These are phyloP conservation scores for Spea hammondii DNA, from an alignment of 2,797 vertebrate genomes.

Conservation along the genomic window DNA sequence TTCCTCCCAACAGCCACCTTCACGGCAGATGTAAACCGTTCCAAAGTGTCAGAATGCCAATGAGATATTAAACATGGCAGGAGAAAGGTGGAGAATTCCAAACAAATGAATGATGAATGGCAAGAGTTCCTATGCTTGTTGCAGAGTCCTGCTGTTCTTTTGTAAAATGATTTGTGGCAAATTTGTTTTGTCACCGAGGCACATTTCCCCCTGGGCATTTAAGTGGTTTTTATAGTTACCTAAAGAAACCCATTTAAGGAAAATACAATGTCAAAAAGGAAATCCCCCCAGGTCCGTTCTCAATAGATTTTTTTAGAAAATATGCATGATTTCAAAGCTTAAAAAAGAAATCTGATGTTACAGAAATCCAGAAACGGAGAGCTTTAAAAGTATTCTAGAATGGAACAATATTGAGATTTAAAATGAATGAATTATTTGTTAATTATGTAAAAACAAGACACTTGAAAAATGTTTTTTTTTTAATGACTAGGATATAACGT, in stretches of 20 bases:
- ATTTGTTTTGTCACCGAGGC: constrained; percentile 98
- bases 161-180: constrained; percentile 99
- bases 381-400: too few species aligned
- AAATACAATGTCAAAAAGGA: constrained; percentile 41
- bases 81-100: constrained; percentile 80
- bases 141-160: constrained; percentile 90
- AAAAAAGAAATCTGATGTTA: constrained; percentile 1
- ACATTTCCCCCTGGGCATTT: constrained; percentile 70
- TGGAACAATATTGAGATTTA: too few species aligned
- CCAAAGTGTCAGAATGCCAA: constrained; percentile 91
- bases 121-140: constrained; percentile 75
- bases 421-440: too few species aligned
- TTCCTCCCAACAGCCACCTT: constrained; percentile 71
- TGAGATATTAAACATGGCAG: constrained; percentile 89
- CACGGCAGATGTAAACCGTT: constrained; percentile 90
- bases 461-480: too few species aligned
- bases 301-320: constrained; percentile 13
- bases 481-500: too few species aligned
- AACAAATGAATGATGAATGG: constrained; percentile 83
- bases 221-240: constrained; percentile 66
- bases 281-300: constrained; percentile 26
- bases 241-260: constrained; percentile 53
- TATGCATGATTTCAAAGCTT: not conserved
- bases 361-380: not conserved
- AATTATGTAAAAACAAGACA: too few species aligned